Evolutionary conservation across 2,113 vertebrate species (phyloP).

Genomic region (Mirounga angustirostris): DNA sequence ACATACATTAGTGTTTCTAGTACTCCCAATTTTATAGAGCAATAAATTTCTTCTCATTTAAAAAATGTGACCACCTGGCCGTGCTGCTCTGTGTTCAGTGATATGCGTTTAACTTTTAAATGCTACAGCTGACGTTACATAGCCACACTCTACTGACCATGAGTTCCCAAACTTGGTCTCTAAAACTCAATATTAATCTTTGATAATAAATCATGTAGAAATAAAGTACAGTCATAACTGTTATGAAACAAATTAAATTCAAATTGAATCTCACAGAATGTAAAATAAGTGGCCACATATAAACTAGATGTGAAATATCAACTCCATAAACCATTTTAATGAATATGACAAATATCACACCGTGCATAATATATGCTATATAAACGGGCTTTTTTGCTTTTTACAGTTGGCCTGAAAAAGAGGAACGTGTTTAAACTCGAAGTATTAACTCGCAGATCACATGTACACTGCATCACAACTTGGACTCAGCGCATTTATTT

Average conservation of each 20-base stretch:
- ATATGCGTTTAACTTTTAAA: slow-evolving; percentile 50
- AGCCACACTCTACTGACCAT: not conserved
- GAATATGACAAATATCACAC: slow-evolving; percentile 32
- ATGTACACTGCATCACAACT: not conserved
- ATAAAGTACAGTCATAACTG: slow-evolving; percentile 59
- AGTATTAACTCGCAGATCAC: not conserved
- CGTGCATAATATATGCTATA: not conserved
- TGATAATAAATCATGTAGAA: not conserved
- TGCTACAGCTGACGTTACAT: not conserved
- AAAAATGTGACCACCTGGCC: slow-evolving; percentile 38
- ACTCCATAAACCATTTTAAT: slow-evolving; percentile 31
- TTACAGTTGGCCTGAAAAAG: slow-evolving; percentile 40
- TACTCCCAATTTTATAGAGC: slow-evolving; percentile 28
- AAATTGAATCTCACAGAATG: slow-evolving; percentile 50
- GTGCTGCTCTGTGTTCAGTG: not conserved
- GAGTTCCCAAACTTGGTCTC: slow-evolving; percentile 46
- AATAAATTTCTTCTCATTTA: slow-evolving; percentile 55
- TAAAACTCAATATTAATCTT: slow-evolving; percentile 21
- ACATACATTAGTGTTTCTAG: slow-evolving; percentile 7
- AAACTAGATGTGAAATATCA: slow-evolving; percentile 49
- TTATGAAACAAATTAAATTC: slow-evolving; percentile 49
- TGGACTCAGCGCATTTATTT: slow-evolving; percentile 22
- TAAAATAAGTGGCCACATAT: slow-evolving; percentile 11
- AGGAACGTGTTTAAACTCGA: slow-evolving; percentile 33
- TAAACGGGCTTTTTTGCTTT: slow-evolving; percentile 46